A percentile compares a stretch with the other conserved stretches of the same genome.
phyloP scores from a whole-genome alignment of 1,140 invertebrate genomes.

The Drosophila pandora region DNA sequence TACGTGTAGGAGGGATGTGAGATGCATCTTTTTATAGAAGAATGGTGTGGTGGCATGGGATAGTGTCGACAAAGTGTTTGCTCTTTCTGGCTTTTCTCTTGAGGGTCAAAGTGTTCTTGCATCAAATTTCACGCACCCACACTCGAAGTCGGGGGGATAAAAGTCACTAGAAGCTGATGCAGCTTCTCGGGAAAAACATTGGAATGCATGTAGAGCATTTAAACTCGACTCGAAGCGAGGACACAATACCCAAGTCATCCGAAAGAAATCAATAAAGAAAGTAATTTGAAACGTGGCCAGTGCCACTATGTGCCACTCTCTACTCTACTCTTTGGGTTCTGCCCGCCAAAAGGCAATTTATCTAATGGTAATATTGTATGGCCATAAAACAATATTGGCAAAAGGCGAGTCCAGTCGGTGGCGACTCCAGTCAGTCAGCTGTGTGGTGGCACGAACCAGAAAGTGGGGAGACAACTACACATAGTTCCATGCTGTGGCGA shows the following conservation, averaged over 20 bases:
- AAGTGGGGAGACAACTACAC: not conserved
- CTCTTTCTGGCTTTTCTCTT: slow-evolving; percentile 25
- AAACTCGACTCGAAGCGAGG: slow-evolving; percentile 18
- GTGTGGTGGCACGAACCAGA: slow-evolving; percentile 5
- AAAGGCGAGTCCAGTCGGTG: slow-evolving; percentile 68
- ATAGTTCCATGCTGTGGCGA: slow-evolving; percentile 24
- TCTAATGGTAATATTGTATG: slow-evolving; percentile 82
- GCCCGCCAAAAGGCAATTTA: slow-evolving; percentile 73
- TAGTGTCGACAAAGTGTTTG: slow-evolving; percentile 71
- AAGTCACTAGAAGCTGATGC: slow-evolving; percentile 2
- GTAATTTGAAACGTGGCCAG: slow-evolving; percentile 75
- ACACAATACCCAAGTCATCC: slow-evolving; percentile 51
- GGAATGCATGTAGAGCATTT: slow-evolving; percentile 59
- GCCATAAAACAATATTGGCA: slow-evolving; percentile 80
- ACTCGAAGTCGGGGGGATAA: not conserved
- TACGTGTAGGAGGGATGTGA: slow-evolving; percentile 19
- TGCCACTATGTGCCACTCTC: slow-evolving; percentile 1
- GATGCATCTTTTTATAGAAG: slow-evolving; percentile 65
- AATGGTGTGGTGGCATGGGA: slow-evolving; percentile 33
- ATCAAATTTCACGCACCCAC: slow-evolving; percentile 58
- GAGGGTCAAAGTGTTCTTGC: slow-evolving; percentile 57
- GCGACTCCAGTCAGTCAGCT: slow-evolving; percentile 1
- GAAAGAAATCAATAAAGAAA: slow-evolving; percentile 77
- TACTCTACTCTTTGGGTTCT: not conserved
- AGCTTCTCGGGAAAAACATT: slow-evolving; percentile 20